Evolutionary conservation across 2,888 invertebrate species (phyloP).

Genomic region (Synergus gifuensis): DNA sequence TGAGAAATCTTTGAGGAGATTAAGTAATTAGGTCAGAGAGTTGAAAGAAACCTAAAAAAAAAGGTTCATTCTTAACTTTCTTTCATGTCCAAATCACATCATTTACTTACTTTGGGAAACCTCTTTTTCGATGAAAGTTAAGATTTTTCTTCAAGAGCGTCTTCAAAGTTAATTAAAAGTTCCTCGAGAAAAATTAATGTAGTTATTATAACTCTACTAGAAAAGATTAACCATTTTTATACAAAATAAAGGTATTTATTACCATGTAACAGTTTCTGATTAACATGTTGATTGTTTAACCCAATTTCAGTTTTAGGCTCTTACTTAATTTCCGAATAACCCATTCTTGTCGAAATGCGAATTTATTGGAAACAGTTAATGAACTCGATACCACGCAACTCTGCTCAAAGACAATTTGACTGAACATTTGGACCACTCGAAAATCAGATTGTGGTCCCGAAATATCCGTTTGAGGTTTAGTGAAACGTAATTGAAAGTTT

Average conservation of each 20-base stretch:
- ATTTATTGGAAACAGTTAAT: slow-evolving; percentile 19
- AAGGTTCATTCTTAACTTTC: slow-evolving; percentile 17
- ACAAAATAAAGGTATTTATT: neutral
- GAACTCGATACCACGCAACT: slow-evolving; percentile 35
- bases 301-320: neutral
- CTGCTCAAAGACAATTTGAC: slow-evolving; percentile 20
- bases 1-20: slow-evolving; percentile 29
- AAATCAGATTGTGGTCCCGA: slow-evolving; percentile 35
- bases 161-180: slow-evolving; percentile 34
- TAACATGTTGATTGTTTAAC: neutral
- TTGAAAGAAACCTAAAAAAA: slow-evolving; percentile 17
- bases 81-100: slow-evolving; percentile 28
- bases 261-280: neutral
- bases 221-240: slow-evolving; percentile 12
- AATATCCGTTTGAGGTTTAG: slow-evolving; percentile 40
- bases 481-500: slow-evolving; percentile 41
- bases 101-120: slow-evolving; percentile 19
- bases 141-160: slow-evolving; percentile 20
- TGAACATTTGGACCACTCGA: slow-evolving; percentile 22
- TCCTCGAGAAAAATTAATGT: slow-evolving; percentile 9
- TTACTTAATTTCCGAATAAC: slow-evolving; percentile 11
- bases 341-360: neutral
- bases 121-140: slow-evolving; percentile 31
- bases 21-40: slow-evolving; percentile 33
- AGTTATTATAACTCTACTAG: slow-evolving; percentile 17